Evolutionary conservation across 2,888 invertebrate species (phyloP), one percentile per base, ranked within the genome.

Genomic region (Octodonta nipae): DNA sequence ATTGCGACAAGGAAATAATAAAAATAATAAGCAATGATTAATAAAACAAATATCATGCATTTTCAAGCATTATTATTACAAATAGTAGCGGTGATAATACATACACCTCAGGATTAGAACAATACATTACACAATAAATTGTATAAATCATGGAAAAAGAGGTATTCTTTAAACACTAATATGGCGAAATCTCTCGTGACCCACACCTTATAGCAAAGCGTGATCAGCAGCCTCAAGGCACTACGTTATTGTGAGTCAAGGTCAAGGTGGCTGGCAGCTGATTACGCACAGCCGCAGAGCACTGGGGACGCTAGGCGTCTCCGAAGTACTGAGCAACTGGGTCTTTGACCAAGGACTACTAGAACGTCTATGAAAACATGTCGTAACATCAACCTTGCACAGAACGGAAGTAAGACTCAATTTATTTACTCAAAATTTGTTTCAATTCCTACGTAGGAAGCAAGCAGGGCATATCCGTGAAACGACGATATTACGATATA

Each of bases 11-110:
- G 34, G 32, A 30, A 40, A 36, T 36, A 36, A 37, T 36, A 35
- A 39, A 54, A 61, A 58, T 55, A 60, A 56, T 51, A 58, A 60
- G 58, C 60, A 54, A 59, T 60, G 59, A 63, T 64, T 71, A 72
- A 71, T 72, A 68, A 79, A 79, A 80, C 78, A 78, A 78, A 78
- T 78, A 77, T 75, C 80, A 80, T 80, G 79, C 79, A 79, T 75
- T 72, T 73, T 70, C 71, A 80, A 80, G 79, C 79, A 78, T 80
- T 79, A 79, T 80, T 80, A 79, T 80, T 80, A 79, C 72, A 72
- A 72, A 72, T 71, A 72, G 77, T 78, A 78, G 78, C 75, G 63
- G 61, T 63, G 61, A 61, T 59, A 58, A 63, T 66, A 66, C 65
- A 67, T 65, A 66, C 65, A 66, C 65, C 61, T 61, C 62, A 61